Percentiles rank a stretch among this genome's conserved stretches.
phyloP scores from a whole-genome alignment of 2,888 invertebrate species.

The Endomychus coccineus region DNA sequence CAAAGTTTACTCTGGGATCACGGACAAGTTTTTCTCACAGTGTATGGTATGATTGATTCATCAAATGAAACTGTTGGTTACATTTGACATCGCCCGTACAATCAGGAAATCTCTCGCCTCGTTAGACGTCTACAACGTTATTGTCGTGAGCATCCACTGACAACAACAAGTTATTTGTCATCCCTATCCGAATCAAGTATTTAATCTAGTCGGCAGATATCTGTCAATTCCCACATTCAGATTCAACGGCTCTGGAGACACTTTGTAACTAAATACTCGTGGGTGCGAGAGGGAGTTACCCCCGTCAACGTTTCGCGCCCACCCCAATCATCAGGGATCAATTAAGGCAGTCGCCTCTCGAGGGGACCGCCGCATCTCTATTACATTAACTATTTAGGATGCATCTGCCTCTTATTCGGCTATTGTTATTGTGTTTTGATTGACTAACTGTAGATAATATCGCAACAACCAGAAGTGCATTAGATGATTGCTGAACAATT shows the following conservation, averaged over 20 bases:
- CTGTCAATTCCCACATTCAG: slow-evolving; percentile 8
- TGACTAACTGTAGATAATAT: too few relatives aligned
- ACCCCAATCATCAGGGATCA: slow-evolving; percentile 42
- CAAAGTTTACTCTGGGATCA: too few relatives aligned
- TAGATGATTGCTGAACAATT: too few relatives aligned
- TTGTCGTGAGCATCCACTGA: too few relatives aligned
- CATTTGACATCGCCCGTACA: too few relatives aligned
- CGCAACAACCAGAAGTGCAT: too few relatives aligned
- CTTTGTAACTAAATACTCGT: slow-evolving; percentile 40
- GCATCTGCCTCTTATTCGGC: slow-evolving; percentile 12
- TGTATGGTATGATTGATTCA: too few relatives aligned
- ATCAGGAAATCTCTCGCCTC: too few relatives aligned
- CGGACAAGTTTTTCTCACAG: too few relatives aligned
- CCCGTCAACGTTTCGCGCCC: slow-evolving; percentile 36
- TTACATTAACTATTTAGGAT: neutral
- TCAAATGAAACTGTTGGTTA: too few relatives aligned
- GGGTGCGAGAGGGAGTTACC: slow-evolving; percentile 25
- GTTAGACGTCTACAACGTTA: too few relatives aligned
- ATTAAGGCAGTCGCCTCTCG: slow-evolving; percentile 28
- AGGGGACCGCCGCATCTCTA: slow-evolving; percentile 7
- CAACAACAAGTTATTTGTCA: neutral
- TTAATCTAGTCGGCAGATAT: too few relatives aligned
- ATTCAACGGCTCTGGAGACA: slow-evolving; percentile 1
- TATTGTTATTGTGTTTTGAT: slow-evolving; percentile 15
- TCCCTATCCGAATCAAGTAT: slow-evolving; percentile 2